Base-by-base conservation (phyloP, 1,140 invertebrate species). In the Cepaea nemoralis region DNA sequence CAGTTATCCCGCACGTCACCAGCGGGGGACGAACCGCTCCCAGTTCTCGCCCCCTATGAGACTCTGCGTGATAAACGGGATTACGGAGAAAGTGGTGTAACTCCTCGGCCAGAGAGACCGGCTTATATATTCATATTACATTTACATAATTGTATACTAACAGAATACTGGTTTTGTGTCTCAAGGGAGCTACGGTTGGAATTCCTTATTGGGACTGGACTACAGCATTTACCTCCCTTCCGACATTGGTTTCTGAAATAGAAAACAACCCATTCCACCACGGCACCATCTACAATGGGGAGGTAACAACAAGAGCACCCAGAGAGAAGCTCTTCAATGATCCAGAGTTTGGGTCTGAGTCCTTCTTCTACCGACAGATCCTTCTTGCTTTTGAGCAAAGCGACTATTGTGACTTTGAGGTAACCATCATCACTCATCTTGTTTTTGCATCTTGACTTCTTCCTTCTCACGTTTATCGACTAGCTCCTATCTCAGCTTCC, bases 321-420 rank as follows among this genome's bases (percentile, higher is more conserved):
- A 31, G 79, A 67, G 74, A 70, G n/a, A 70, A 79, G 50, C 70
- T 79, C 45, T 79, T 83, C 70, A 74, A 24, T 48, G 77, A 79
- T 42, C 82, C 82, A 31, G 70, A 78, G 27, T 69, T 71, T 42
- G 82, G 69, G 48, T 35, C 73, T 14, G 33, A 77, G n/a, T 82
- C 83, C 0, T 83, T 83, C 81, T 84, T 84, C 77, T 80, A 82
- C 67, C 42, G 81, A 19, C 81, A 84, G 67, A 69, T 78, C 19
- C 69, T 83, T 31, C 66, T 83, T 39, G 83, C 83, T 24, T 81
- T 84, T 55, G 83, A 84, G 42, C 82, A 83, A 74, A 75, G 42
- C 1, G 69, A 70, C 69, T 70, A 70, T n/a, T 70, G 69, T 42
- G 69, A 70, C n/a, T 70, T 70, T 70, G 73, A 75, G 48, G 73